Base-by-base conservation (phyloP, 2,888 invertebrate species). In the Habrosyne pyritoides region DNA sequence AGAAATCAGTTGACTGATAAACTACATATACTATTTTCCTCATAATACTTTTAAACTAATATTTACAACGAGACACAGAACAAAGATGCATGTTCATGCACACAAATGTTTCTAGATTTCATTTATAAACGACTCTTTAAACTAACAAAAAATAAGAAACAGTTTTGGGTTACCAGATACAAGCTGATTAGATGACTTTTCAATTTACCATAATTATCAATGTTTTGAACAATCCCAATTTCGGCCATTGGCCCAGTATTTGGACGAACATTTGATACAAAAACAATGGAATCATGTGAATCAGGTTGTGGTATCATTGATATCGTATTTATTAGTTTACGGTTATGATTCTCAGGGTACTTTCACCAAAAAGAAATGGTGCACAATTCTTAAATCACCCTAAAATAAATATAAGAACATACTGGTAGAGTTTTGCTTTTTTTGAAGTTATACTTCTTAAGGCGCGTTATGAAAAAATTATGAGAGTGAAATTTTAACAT, bases 261-360 rank as follows among this genome's bases (percentile, higher is more conserved):
- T 14, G 6, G 46, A 22, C 52, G 59, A 66, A 72, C 62, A 66
- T 65, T 69, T 69, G 57, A 51, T 55, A 57, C 53, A 53, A 58
- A 59, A 65, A 74, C 73, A 75, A 74, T 63, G 55, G 61, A 55
- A 42, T 53, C 63, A 56, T 77, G 74, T 58, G 74, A 81, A 79
- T 64, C 57, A 63, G 75, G 74, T 59, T 74, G 53, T 50, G 55
- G 57, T 58, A 68, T 69, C 71, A 72, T 76, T 71, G 70, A 79
- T 74, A 64, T 63, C 52, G 57, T 61, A 60, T 56, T 61, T 53
- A 59, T 64, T 62, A 59, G 61, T 65, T 70, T 68, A 61, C 63
- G 26, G 55, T 55, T 61, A 65, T 56, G 58, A 56, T 61, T 70
- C 61, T 62, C 56, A 21, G 28, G 61, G 57, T 67, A 63, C 79